Evolutionary conservation across 2,888 invertebrate species (phyloP).

Genomic region (Capitulum mitella): DNA sequence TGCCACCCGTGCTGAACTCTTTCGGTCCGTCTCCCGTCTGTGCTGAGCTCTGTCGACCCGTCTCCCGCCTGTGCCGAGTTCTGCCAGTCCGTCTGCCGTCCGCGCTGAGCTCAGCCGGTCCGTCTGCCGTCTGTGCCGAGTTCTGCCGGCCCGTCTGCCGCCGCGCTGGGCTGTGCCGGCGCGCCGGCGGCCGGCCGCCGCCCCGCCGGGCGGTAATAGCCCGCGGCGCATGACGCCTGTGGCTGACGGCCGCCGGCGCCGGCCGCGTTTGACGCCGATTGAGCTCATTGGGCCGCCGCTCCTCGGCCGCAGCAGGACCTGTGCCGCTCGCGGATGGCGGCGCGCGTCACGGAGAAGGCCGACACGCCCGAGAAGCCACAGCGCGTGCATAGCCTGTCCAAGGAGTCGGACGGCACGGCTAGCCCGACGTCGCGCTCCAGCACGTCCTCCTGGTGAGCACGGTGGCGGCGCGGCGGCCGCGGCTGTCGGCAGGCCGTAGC

Average conservation of each 20-base stretch:
- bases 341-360: conserved; percentile 28
- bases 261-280: background rate
- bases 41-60: no score
- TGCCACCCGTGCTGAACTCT: no score
- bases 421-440: conserved; percentile 54
- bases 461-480: no score
- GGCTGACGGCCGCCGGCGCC: background rate
- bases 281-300: no score
- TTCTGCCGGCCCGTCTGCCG: background rate
- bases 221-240: background rate
- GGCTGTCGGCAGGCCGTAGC: no score
- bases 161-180: no score
- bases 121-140: background rate
- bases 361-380: conserved; percentile 22
- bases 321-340: conserved; percentile 35
- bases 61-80: no score
- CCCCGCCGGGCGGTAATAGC: background rate
- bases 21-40: no score
- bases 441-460: conserved; percentile 87
- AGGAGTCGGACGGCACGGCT: conserved; percentile 35
- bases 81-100: no score
- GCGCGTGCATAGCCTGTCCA: conserved; percentile 34
- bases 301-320: conserved; percentile 32
- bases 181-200: no score
- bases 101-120: no score